Base-by-base conservation (phyloP, 2,888 invertebrate species). In the Allacma fusca region DNA sequence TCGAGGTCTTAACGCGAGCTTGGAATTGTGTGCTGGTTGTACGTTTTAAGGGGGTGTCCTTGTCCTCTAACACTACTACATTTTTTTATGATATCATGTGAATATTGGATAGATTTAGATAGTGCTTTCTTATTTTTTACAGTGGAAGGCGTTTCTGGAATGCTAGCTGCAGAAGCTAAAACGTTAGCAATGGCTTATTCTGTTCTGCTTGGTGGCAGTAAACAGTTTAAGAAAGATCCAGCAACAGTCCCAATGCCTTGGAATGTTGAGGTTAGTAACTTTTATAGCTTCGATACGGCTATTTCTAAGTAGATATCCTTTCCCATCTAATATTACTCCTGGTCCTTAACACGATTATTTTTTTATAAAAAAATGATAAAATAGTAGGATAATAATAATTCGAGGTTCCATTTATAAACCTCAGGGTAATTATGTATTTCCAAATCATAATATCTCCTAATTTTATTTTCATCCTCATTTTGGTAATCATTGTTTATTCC, bases 1-100 rank as follows among this genome's bases (percentile, higher is more conserved):
- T 0, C 76, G 80, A 68, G 83, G 83, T 24, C n/a, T 81, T 1
- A 16, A 2, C 1, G 7, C 5, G 50, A 2, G 19, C 19, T 50
- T 50, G 5, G 50, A 50, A 4, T n/a, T 50, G 16, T 50, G 50
- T 50, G 50, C 50, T 50, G 50, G 50, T 2, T 13, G 50, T 50
- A 19, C 16, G 40, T 40, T n/a, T n/a, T n/a, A n/a, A n/a, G n/a
- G 5, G 16, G 50, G 16, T 50, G 2, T 50, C 19, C 2, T 50
- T 50, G 16, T 50, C 16, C 16, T 13, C 40, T 5, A 40, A 40
- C 5, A 40, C 13, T 40, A 40, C 7, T 9, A 40, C 13, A 40
- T 9, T 40, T 40, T 40, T 40, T 40, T 40, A 40, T 9, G 13
- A 40, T 40, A 9, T 5, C 40, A 40, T 40, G 5, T 9, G 5